Evolutionary conservation across 2,797 vertebrate genomes (phyloP).

Genomic region (Parauchenoglanis ngamensis): DNA sequence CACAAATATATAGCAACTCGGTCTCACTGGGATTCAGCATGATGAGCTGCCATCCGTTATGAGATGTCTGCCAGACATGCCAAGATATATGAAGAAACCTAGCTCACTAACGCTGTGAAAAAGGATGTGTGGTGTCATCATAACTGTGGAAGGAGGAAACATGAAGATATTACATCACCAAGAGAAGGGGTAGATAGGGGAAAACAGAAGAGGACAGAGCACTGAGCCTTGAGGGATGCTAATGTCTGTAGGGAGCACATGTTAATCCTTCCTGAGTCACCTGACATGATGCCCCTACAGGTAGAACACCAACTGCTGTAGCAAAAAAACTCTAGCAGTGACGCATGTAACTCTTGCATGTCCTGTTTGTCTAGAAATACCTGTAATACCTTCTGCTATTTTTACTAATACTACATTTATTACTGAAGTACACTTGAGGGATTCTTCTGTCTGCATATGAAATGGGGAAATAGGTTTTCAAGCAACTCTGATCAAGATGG

Average conservation of each 20-base stretch:
- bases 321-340: neutral
- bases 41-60: conserved; percentile 10
- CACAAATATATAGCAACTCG: neutral
- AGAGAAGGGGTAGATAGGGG: neutral
- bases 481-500: neutral
- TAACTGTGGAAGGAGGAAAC: neutral
- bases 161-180: conserved; percentile 5
- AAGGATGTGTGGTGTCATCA: neutral
- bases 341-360: neutral
- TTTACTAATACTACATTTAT: neutral
- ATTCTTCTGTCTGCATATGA: no score
- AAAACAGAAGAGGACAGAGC: neutral
- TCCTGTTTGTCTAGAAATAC: neutral
- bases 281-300: neutral
- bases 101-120: conserved; percentile 3
- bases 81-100: conserved; percentile 15
- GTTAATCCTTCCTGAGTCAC: neutral
- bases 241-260: neutral
- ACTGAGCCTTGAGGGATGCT: neutral
- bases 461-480: no score
- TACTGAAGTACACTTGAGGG: no score
- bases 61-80: conserved; percentile 21
- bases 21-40: neutral
- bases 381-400: neutral
- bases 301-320: neutral